phyloP scores from a whole-genome alignment of 1,140 invertebrate species.

The Bilobella aurantiaca region DNA sequence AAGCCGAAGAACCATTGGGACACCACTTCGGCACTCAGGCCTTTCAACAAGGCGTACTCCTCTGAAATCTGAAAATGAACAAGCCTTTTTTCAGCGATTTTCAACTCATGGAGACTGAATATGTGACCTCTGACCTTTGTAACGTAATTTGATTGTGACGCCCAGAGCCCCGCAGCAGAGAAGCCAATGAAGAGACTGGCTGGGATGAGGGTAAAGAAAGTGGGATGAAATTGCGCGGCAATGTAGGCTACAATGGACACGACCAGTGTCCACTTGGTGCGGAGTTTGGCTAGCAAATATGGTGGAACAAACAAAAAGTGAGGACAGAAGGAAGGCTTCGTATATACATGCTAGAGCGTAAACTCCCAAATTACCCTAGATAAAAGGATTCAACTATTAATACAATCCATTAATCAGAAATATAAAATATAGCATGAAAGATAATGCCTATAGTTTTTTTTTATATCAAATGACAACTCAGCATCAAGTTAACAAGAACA shows the following conservation, averaged over 20 bases:
- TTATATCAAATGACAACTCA: too few relatives aligned
- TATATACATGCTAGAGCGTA: background rate
- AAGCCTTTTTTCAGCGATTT: too few relatives aligned
- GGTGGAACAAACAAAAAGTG: conserved; percentile 86
- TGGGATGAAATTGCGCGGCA: conserved; percentile 79
- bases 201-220: conserved; percentile 78
- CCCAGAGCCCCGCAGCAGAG: conserved; percentile 91
- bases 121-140: conserved; percentile 56
- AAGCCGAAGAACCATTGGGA: conserved; percentile 86
- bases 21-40: conserved; percentile 79
- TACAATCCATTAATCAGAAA: too few relatives aligned
- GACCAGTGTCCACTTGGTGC: conserved; percentile 92
- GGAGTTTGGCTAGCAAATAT: conserved; percentile 72
- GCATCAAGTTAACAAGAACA: too few relatives aligned
- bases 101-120: too few relatives aligned
- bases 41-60: conserved; percentile 75
- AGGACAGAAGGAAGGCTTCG: conserved; percentile 68
- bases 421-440: too few relatives aligned
- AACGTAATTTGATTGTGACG: conserved; percentile 87
- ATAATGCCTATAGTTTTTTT: too few relatives aligned
- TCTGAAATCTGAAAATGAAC: conserved; percentile 63
- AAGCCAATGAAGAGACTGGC: conserved; percentile 77
- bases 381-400: too few relatives aligned
- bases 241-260: conserved; percentile 84
- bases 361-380: background rate